Percentiles rank a stretch among this genome's conserved stretches.
These are phyloP conservation scores for Melinopterus prodromus DNA, from an alignment of 2,888 invertebrate genomes.

Conservation along the genomic window DNA sequence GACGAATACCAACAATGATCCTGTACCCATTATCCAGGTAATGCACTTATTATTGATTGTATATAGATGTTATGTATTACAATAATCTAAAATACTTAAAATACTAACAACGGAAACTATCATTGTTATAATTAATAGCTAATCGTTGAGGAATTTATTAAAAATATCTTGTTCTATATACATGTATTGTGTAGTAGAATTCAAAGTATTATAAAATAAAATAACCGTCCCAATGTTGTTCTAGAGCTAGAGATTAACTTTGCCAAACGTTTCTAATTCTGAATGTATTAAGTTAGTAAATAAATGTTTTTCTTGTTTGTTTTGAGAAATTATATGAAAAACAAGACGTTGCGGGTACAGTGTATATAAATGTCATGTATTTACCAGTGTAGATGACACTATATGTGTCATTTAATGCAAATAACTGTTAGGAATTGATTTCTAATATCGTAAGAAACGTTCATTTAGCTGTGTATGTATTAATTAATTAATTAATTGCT, in stretches of 20 bases:
- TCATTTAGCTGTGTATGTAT: constrained; percentile 11
- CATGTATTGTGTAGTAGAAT: neutral
- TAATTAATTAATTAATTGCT: neutral
- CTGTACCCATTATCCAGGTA: neutral
- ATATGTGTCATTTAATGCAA: constrained; percentile 40
- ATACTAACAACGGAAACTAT: neutral
- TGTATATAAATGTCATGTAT: constrained; percentile 40
- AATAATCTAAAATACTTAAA: neutral
- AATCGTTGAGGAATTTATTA: neutral
- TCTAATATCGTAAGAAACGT: constrained; percentile 21
- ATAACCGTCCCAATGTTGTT: neutral
- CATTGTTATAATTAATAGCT: neutral
- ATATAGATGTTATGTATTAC: neutral
- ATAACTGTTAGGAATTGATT: constrained; percentile 48
- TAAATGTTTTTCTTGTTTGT: constrained; percentile 24
- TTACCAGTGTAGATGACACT: constrained; percentile 24
- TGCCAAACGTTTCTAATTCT: neutral
- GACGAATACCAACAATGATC: neutral
- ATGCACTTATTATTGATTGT: neutral
- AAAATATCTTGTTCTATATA: neutral
- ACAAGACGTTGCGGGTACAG: constrained; percentile 41
- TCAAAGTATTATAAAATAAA: neutral
- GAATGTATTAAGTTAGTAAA: constrained; percentile 14
- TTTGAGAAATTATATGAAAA: constrained; percentile 24
- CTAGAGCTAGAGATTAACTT: neutral